Evolutionary conservation across 2,888 invertebrate species (phyloP).

Genomic region (Gnatocerus cornutus): DNA sequence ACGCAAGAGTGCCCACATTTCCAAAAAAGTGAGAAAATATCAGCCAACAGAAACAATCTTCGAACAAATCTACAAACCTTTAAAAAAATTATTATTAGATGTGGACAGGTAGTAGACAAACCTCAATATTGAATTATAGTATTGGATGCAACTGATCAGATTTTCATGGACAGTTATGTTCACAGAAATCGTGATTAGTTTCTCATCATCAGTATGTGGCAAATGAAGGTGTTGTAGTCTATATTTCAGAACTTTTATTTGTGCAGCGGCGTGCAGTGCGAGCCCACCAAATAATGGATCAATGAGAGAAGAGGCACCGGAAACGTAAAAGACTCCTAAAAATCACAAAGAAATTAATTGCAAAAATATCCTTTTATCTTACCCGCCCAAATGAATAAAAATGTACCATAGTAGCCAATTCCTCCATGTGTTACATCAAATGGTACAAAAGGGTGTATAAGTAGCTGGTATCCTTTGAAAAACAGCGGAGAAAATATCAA

Average conservation of each 20-base stretch:
- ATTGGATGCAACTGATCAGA: neutral
- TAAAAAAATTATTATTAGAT: no score
- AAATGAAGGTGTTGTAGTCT: constrained; percentile 3
- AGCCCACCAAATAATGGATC: constrained; percentile 16
- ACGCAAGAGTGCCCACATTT: neutral
- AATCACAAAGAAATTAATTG: no score
- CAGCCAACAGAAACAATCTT: constrained; percentile 2
- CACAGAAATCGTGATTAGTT: neutral
- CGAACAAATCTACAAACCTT: constrained; percentile 18
- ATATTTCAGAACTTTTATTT: constrained; percentile 12
- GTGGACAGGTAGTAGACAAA: neutral
- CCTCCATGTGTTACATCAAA: no score
- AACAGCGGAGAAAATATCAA: no score
- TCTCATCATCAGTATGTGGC: neutral
- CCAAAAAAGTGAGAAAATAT: constrained; percentile 17
- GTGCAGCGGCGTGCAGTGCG: neutral
- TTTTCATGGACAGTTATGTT: neutral
- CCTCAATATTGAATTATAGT: constrained; percentile 13
- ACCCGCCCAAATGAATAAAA: no score
- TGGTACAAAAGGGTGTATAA: no score
- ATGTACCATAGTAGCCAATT: no score
- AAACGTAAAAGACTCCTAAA: constrained; percentile 6
- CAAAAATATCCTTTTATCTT: no score
- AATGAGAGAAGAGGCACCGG: neutral
- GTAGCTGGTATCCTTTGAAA: no score